Evolutionary conservation across 2,888 invertebrate genomes (phyloP).

Genomic region (Ormyrus nitidulus): DNA sequence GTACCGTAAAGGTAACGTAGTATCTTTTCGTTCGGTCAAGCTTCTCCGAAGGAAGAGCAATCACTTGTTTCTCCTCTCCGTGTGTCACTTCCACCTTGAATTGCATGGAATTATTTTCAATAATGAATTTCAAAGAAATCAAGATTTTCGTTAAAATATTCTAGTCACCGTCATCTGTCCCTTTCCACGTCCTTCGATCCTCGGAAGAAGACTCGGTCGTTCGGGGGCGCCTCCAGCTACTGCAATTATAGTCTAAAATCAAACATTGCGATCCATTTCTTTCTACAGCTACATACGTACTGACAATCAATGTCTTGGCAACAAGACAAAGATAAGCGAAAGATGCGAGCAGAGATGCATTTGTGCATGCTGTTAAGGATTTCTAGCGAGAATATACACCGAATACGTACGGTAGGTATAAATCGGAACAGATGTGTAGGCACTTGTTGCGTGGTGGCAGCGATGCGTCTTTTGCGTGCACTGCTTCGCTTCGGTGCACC

Average conservation of each 20-base stretch:
- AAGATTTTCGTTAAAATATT: background rate
- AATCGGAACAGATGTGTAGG: conserved; percentile 89
- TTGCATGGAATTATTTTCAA: background rate
- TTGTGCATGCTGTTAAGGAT: no score
- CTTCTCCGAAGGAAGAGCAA: conserved; percentile 90
- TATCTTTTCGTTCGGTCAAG: conserved; percentile 93
- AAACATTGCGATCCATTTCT: conserved; percentile 69
- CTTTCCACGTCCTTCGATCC: conserved; percentile 72
- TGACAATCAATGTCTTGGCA: conserved; percentile 6
- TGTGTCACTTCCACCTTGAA: conserved; percentile 85
- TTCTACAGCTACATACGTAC: conserved; percentile 50
- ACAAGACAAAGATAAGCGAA: background rate
- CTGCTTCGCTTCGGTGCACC: conserved; percentile 84
- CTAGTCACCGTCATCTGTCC: conserved; percentile 71
- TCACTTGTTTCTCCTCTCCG: conserved; percentile 89
- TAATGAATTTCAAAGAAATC: no score
- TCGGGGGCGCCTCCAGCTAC: conserved; percentile 73
- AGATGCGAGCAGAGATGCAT: background rate
- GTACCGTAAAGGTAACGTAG: conserved; percentile 94
- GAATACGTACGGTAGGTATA: conserved; percentile 72
- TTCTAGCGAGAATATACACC: background rate
- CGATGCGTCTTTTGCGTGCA: conserved; percentile 92
- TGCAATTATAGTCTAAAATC: conserved; percentile 74
- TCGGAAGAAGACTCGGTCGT: conserved; percentile 72
- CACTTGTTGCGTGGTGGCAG: conserved; percentile 93